Evolutionary conservation across 2,797 vertebrate genomes (phyloP), one percentile per base, ranked within the genome.

Genomic region (Anguilla megastoma): DNA sequence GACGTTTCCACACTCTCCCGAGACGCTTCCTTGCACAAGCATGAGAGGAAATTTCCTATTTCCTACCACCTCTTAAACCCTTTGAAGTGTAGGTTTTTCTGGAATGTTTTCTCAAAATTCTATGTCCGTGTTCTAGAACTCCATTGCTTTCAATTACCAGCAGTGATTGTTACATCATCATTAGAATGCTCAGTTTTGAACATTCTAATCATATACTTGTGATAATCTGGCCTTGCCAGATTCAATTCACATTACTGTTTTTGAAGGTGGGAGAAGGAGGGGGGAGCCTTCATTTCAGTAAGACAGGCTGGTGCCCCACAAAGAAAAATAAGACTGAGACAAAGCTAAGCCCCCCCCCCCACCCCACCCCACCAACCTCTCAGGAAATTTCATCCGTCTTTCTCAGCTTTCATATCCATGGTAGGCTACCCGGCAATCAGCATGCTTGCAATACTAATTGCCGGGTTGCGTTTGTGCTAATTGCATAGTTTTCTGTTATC

Each of bases 31-130:
- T 90, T 48, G 63, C 21, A 52, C 12, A 85, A 88, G 87, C 88
- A 88, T 88, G n/a, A 86, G 63, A 87, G 89, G 87, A 92, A 85
- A 91, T 89, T 54, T 89, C 86, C 86, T n/a, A 91, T 89, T 48
- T 89, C 86, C 86, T n/a, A 1, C 30, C 89, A 56, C 80, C 41
- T 87, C 90, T 71, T 87, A 88, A 90, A 3, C 58, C 2, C 16
- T 60, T 60, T 60, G 58, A 60, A 60, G 21, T 3, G 58, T 18
- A 21, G 58, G 21, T 4, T 60, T 24, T 16, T 5, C 16, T 60
- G 58, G 50, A 52, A 52, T 52, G 50, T 52, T 52, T 52, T 52
- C 36, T 41, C 36, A 41, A 41, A 41, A 41, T 41, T 41, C 6
- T 7, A 52, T 7, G 50, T 7, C 50, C 14, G 18, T 16, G 58